Conservation (phyloP, 2,797 vertebrate genomes). For the Molossus molossus region DNA sequence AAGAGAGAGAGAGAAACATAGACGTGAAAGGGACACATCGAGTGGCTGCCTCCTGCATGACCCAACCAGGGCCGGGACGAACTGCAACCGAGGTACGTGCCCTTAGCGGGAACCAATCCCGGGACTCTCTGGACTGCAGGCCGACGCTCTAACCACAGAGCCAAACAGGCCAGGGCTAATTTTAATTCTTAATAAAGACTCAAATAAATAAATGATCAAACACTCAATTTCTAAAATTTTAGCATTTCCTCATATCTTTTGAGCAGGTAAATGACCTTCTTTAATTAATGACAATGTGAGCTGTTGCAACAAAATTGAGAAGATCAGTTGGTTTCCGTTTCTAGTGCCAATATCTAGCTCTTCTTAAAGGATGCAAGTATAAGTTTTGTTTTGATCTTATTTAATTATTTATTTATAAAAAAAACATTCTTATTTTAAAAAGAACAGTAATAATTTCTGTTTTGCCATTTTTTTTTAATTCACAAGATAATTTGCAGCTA, state of each 20-base stretch:
- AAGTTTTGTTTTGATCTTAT: not conserved
- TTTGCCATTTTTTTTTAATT: not conserved
- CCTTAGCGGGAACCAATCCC: too few species aligned
- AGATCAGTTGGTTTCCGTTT: not conserved
- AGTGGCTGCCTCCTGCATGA: too few species aligned
- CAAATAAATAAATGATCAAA: not conserved
- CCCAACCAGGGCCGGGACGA: too few species aligned
- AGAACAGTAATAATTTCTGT: not conserved
- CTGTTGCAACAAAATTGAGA: not conserved
- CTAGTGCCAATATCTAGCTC: not conserved
- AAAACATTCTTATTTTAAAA: not conserved
- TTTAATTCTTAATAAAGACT: not conserved
- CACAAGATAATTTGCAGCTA: not conserved
- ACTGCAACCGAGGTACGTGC: too few species aligned
- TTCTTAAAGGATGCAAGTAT: not conserved
- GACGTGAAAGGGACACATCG: too few species aligned
- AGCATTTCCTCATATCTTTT: not conserved
- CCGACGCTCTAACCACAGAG: too few species aligned
- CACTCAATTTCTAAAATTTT: not conserved
- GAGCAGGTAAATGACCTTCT: not conserved
- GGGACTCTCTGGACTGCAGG: too few species aligned
- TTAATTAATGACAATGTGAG: not conserved
- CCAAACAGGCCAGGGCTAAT: too few species aligned
- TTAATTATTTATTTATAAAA: not conserved
- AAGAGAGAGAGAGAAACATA: too few species aligned